These are phyloP conservation scores for Falco concolor DNA, from an alignment of 2,797 vertebrate genomes.

Conservation along the genomic window DNA sequence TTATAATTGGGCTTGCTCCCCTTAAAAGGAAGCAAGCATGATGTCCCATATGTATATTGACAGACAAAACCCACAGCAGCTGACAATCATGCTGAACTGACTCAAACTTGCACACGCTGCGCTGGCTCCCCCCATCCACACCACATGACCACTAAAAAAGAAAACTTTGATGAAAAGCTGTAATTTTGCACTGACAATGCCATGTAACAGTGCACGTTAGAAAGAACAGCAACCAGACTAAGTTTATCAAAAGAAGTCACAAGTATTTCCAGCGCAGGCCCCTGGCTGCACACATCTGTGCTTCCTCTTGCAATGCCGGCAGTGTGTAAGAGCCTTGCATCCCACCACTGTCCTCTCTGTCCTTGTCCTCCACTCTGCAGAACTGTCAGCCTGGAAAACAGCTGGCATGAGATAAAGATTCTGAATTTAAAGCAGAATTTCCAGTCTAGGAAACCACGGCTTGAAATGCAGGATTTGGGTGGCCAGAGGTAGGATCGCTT, in stretches of 20 bases:
- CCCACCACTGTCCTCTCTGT: background rate
- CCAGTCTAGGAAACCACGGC: background rate
- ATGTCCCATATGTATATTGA: accelerated
- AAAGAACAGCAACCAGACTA: accelerated
- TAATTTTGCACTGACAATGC: background rate
- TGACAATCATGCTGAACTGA: background rate
- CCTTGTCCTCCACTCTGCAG: background rate
- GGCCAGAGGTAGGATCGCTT: background rate
- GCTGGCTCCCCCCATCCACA: no score
- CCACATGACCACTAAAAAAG: background rate
- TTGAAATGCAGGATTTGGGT: background rate
- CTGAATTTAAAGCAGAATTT: background rate
- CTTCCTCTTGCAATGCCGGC: background rate
- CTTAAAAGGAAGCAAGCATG: background rate
- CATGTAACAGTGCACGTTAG: background rate
- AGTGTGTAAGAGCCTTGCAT: background rate
- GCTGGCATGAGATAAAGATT: background rate
- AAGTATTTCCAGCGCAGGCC: background rate
- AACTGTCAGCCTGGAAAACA: background rate
- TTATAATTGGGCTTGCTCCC: background rate
- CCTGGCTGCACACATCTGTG: accelerated
- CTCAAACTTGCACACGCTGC: no score
- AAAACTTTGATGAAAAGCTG: background rate
- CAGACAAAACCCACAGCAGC: background rate
- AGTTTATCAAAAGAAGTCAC: background rate